phyloP scores from a whole-genome alignment of 2,113 vertebrate genomes.

The Trematocara nigrifrons region DNA sequence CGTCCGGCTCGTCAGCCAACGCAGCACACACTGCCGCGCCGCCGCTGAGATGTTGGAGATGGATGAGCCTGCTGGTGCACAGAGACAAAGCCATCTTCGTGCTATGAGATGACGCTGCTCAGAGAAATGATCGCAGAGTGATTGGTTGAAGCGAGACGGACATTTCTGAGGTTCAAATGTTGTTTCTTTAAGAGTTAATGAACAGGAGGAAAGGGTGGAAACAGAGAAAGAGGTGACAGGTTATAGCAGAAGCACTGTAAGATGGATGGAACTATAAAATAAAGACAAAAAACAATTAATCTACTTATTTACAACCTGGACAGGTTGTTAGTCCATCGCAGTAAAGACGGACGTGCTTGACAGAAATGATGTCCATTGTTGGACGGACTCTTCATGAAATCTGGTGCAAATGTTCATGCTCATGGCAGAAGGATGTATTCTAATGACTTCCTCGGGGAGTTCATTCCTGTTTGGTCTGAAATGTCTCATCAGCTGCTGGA shows the following conservation, averaged over 20 bases:
- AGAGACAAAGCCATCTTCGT: constrained; percentile 24
- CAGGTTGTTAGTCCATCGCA: not conserved
- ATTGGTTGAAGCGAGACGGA: not conserved
- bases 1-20: not conserved
- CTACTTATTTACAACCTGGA: not conserved
- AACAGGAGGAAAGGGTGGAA: not conserved
- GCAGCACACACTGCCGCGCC: not conserved
- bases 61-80: not conserved
- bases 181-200: not conserved
- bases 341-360: not conserved
- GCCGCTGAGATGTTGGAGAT: not conserved
- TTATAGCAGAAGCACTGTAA: not conserved
- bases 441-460: not conserved
- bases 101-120: constrained; percentile 9
- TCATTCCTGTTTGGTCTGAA: not conserved
- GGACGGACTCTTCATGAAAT: not conserved
- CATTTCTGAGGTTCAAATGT: not conserved
- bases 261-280: not conserved
- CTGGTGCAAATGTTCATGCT: not conserved
- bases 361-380: not conserved
- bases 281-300: not conserved
- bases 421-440: not conserved
- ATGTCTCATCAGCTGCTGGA: not conserved
- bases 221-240: not conserved
- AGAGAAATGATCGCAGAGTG: not conserved